Percentiles rank a stretch among this genome's conserved stretches.
Conservation (phyloP, 2,113 vertebrate genomes). For the Mastomys coucha region DNA sequence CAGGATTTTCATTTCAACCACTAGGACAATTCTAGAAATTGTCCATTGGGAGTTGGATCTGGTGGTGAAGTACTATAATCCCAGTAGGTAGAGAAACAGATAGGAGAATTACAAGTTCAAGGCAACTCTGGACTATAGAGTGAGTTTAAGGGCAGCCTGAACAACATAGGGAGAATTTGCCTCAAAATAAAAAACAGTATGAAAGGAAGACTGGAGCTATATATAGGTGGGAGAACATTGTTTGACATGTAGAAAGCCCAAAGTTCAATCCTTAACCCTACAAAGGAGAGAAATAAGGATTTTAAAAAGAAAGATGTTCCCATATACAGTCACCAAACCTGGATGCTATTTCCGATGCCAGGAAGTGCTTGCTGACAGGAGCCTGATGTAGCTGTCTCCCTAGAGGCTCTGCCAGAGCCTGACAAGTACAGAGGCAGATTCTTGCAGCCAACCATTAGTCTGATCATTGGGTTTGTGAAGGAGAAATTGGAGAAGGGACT, state of each 20-base stretch:
- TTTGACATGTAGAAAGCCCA: background rate
- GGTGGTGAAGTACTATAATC: background rate
- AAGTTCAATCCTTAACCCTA: background rate
- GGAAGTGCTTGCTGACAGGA: too few species aligned
- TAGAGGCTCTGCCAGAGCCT: too few species aligned
- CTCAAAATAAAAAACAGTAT: background rate
- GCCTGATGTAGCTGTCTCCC: too few species aligned
- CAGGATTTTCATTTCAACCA: background rate
- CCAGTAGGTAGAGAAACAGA: too few species aligned
- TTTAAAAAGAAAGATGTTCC: background rate
- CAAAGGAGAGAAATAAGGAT: background rate
- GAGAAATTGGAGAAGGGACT: too few species aligned
- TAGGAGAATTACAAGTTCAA: background rate
- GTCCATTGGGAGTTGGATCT: background rate
- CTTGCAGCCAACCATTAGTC: too few species aligned
- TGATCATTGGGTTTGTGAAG: too few species aligned
- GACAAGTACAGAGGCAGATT: too few species aligned
- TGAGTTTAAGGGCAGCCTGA: background rate
- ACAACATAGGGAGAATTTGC: background rate
- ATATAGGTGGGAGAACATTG: too few species aligned
- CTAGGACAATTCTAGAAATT: background rate
- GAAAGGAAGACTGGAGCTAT: background rate
- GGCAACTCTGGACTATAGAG: background rate
- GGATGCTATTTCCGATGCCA: too few species aligned
- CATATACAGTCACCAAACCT: too few species aligned